phyloP scores from a whole-genome alignment of 2,797 vertebrate genomes.

The Crenuchus spilurus region DNA sequence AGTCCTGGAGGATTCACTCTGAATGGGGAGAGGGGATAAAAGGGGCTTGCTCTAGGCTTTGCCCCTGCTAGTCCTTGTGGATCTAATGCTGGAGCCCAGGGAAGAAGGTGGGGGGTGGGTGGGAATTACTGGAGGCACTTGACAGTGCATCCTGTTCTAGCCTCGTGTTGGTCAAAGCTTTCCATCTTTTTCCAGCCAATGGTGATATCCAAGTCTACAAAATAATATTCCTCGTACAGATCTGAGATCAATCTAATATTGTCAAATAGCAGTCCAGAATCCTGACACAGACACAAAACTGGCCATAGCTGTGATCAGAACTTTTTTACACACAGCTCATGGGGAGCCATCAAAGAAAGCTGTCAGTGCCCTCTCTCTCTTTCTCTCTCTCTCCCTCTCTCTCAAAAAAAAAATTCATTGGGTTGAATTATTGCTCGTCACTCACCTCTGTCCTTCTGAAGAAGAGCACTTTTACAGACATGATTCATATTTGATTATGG shows the following conservation, averaged over 20 bases:
- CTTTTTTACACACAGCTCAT: neutral
- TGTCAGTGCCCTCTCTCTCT: constrained; percentile 45
- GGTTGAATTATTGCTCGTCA: constrained; percentile 52
- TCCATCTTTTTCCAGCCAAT: neutral
- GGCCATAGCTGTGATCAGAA: constrained; percentile 32
- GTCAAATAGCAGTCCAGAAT: neutral
- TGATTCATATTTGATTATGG: constrained; percentile 57
- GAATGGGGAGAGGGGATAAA: constrained; percentile 14
- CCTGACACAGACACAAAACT: constrained; percentile 1
- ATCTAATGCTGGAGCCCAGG: constrained; percentile 5
- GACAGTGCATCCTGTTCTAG: neutral
- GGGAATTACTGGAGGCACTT: constrained; percentile 4
- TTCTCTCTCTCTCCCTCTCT: neutral
- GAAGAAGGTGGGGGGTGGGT: neutral
- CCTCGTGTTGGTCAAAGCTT: neutral
- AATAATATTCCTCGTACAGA: neutral
- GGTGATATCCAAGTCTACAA: too few relatives aligned
- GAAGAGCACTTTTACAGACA: constrained; percentile 33
- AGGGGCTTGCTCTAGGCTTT: constrained; percentile 20
- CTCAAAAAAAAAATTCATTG: constrained; percentile 42
- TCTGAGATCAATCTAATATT: constrained; percentile 14
- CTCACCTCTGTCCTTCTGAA: constrained; percentile 50
- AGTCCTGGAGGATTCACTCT: constrained; percentile 34
- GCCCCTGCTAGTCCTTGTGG: neutral
- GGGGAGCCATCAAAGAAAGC: constrained; percentile 39